Evolutionary conservation across 2,113 vertebrate species (phyloP), one percentile per base, ranked within the genome.

Genomic region (Hystrix cristata): DNA sequence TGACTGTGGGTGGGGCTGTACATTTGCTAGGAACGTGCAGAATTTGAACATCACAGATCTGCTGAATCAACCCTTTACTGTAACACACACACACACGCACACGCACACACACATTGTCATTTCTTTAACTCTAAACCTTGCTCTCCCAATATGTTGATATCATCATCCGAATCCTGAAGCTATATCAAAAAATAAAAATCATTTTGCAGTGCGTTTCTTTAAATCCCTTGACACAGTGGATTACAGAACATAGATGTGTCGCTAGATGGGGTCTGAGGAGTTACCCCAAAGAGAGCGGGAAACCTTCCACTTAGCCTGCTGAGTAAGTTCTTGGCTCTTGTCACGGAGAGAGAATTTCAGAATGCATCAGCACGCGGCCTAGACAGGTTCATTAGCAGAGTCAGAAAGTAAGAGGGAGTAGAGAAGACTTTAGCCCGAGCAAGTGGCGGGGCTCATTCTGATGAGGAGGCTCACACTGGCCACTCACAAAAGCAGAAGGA

Each of bases 1-100:
- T 55, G 51, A 3, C 16, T 19, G 2, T 31, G 2, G 43, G 13
- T 8, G 1, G 19, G 55, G 7, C 5, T 34, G 19, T 31, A 4
- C 48, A 59, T 38, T 92, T 74, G 9, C 59, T 76, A 67, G 14
- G 12, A 76, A 60, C 14, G 18, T 27, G 13, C 14, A 34, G 25
- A 38, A 15, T 79, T 79, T 79, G 34, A 79, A 62, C 64, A 43
- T 71, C 25, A 21, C 5, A n/a, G 60, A 31, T 60, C 18, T 48
- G 38, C 71, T 23, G 38, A 51, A 48, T 46, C 46, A 64, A 51
- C 16, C 6, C 46, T 65, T 34, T 72, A 25, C n/a, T n/a, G 16
- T 57, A n/a, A 72, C 1, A 88, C 31, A 38, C 38, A 31, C 31
- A 46, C 15, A 86, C 11, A 64, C 59, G 53, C 43, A 65, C 31